Evolutionary conservation across 2,888 invertebrate species (phyloP), one percentile per base, ranked within the genome.

Genomic region (Tetranychus piercei): DNA sequence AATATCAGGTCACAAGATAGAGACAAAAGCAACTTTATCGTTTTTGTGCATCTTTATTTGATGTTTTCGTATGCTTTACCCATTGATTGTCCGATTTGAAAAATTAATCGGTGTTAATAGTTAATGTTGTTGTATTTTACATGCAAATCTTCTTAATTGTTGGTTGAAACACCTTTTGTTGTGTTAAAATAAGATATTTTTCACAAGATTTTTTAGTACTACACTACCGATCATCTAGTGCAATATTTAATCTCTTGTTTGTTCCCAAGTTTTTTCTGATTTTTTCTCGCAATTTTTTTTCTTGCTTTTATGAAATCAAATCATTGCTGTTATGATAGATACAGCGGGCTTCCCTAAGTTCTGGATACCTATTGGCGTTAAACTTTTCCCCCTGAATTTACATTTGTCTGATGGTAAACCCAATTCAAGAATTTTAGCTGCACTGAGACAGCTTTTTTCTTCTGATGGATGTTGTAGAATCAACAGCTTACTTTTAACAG

Each of bases 401-500:
- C 93, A 94, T 84, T 89, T 90, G 74, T 88, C 88, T 74, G 87
- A 83, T 72, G 85, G 84, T 77, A 94, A 83, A 44, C 91, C 89
- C 74, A 91, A 84, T 79, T 88, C 86, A 55, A 95, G 84, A 90
- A 95, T 95, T 15, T 91, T 89, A 20, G 91, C 93, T 45, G 94
- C 94, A 74, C 92, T 87, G 71, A 94, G 85, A 80, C 91, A 90
- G 79, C 94, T 86, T 81, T 91, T 90, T 81, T 92, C 91, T 86
- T 94, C 94, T 77, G 92, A 92, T 18, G 94, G 94, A 84, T 94
- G 94, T 82, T 94, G 94, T 9, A 94, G 84, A 76, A 94, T 86
- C 78, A 92, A 87, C 72, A 94, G 85, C 79, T 86, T 87, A 76
- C 90, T 90, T 74, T 84, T 84, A 18, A 91, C 88, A 75, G 83